These are phyloP conservation scores for Nephrotoma appendiculata DNA, from an alignment of 2,888 invertebrate species.

Conservation along the genomic window DNA sequence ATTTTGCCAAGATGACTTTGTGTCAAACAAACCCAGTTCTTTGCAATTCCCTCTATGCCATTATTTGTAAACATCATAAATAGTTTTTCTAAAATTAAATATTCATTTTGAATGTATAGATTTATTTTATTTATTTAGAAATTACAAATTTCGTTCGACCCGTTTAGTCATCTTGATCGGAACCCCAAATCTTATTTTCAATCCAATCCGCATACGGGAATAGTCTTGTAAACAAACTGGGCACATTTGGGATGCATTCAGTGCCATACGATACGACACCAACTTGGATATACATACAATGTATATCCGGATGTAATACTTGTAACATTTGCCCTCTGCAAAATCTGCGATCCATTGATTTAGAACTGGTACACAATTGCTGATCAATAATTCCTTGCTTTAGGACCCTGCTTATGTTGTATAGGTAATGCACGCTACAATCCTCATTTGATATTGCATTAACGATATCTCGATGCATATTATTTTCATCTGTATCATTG, in stretches of 20 bases:
- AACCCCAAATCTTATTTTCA: constrained; percentile 40
- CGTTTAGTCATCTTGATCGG: background rate
- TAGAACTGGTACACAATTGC: background rate
- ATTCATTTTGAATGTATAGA: no score
- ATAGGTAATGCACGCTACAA: background rate
- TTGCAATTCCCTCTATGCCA: no score
- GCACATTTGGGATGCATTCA: constrained; percentile 22
- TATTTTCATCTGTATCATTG: background rate
- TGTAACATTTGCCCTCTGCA: background rate
- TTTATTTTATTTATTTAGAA: no score
- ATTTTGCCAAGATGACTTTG: no score
- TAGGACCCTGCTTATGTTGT: background rate
- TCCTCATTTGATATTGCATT: background rate
- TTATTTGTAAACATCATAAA: no score
- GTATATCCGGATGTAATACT: background rate
- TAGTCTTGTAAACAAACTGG: constrained; percentile 46
- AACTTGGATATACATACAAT: constrained; percentile 13
- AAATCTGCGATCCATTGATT: background rate
- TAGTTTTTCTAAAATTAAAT: no score
- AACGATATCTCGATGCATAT: background rate
- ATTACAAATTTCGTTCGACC: no score
- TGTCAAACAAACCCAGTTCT: no score
- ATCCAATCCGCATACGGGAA: constrained; percentile 42
- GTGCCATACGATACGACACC: constrained; percentile 26
- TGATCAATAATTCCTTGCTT: background rate